Base-by-base conservation (phyloP, 2,888 invertebrate species). In the Caenorhabditis virilis region DNA sequence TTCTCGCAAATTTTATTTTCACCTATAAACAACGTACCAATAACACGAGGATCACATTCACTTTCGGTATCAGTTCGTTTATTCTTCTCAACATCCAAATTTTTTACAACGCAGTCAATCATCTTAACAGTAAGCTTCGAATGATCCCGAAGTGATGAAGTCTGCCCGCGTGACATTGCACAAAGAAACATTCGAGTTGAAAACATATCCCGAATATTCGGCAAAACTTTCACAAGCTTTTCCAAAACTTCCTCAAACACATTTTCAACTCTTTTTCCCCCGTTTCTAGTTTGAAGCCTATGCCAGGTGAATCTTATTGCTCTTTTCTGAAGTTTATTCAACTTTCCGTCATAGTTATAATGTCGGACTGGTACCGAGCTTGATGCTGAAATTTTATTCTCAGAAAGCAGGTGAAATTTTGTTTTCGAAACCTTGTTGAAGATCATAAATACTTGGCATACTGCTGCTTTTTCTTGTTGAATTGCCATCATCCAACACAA, bases 231-330 rank as follows among this genome's bases (percentile, higher is more conserved):
- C 22, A 77, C 59, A 22, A 79, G 53, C 18, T 73, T 71, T 35
- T 79, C 79, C 53, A 70, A 79, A 46, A 78, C 81, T 66, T 82
- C 82, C 55, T 82, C 81, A 43, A 82, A 82, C 13, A 82, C 82
- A 36, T 74, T 70, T 35, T 82, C 82, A 22, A 82, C 78, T 46
- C 80, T 55, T 54, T 82, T 82, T 13, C 82, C 82, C 15, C 82
- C 82, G 59, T 82, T 82, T 38, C 82, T 58, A 13, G 82, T 82
- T 30, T 79, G 79, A 15, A 82, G 63, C 23, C 82, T 69, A 42
- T 82, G 82, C 82, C 82, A 82, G 0, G 82, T 82, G 64, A 82
- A 82, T 15, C 78, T 60, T 7, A 78, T 67, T 4, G 78, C 78
- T 41, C 78, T 60, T 50, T 79, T 78, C 43, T 82, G 82, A 43